Evolutionary conservation across 2,797 vertebrate genomes (phyloP), one percentile per base, ranked within the genome.

Genomic region (Tenualosa ilisha): DNA sequence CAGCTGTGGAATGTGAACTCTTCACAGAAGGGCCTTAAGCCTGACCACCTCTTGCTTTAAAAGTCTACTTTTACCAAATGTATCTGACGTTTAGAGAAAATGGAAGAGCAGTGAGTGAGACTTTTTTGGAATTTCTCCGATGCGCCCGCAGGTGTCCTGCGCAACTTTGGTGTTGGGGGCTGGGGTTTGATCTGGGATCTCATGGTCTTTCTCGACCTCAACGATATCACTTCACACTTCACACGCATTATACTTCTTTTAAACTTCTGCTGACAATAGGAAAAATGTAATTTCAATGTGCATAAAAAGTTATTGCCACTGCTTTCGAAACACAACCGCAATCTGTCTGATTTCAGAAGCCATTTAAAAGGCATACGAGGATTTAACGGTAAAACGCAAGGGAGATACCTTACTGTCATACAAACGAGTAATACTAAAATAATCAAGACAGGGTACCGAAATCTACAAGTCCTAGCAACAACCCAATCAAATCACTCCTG

Each of bases 1-100:
- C 93, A 93, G 92, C 86, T 91, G 88, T 87, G 94, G 94, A 96
- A 96, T 95, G 95, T 92, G 91, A 92, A 89, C 88, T 93, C 89
- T 91, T 82, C 50, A 82, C 37, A 26, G 53, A 61, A 81, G 40
- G 31, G 31, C 82, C 49, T 85, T 63, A 7, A 68, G 65, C 68
- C 51, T 51, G 83, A 63, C 50, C 7, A 51, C 31, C 24, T 81
- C 24, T 54, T 22, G 56, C 22, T 82, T 31, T 51, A 15, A 79
- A 31, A 53, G 54, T 84, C 49, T 53, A 84, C 56, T 63, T 85
- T 82, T 90, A 90, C 91, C 87, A 88, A 91, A 88, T 91, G 87
- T 90, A 93, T 92, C 86, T 91, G 88, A 89, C 89, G 91, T 90
- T 90, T 84, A 91, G 92, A 90, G 56, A 92, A 93, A 90, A 56